These are phyloP conservation scores for Chromis chromis DNA, from an alignment of 2,797 vertebrate genomes.

Conservation along the genomic window DNA sequence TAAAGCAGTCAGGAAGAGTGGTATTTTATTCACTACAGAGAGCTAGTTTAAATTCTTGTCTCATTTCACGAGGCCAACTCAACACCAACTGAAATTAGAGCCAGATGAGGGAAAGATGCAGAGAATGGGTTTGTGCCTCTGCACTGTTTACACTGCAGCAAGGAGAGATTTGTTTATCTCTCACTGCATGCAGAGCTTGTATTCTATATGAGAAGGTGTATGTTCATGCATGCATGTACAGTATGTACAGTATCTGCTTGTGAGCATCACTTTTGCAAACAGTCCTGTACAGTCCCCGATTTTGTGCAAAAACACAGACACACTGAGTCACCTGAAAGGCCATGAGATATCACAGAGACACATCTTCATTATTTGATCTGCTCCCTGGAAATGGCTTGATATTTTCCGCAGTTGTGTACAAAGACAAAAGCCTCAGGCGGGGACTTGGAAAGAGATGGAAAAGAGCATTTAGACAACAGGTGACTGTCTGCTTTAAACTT, in stretches of 20 bases:
- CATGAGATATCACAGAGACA: slow-evolving; percentile 46
- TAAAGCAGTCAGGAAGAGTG: slow-evolving; percentile 18
- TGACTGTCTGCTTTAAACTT: slow-evolving; percentile 52
- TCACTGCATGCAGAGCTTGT: slow-evolving; percentile 19
- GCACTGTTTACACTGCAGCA: slow-evolving; percentile 16
- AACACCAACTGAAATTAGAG: slow-evolving; percentile 46
- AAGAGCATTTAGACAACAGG: slow-evolving; percentile 57
- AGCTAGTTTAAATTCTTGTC: slow-evolving; percentile 52
- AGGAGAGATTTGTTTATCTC: slow-evolving; percentile 32
- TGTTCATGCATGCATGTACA: slow-evolving; percentile 5
- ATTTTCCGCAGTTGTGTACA: slow-evolving; percentile 49
- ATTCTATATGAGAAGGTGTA: slow-evolving; percentile 1
- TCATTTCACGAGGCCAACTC: slow-evolving; percentile 51
- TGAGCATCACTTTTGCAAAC: slow-evolving; percentile 17
- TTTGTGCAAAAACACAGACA: slow-evolving; percentile 40
- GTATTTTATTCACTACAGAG: slow-evolving; percentile 41
- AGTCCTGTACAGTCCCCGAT: slow-evolving; percentile 5
- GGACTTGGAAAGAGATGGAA: slow-evolving; percentile 36
- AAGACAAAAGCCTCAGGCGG: slow-evolving; percentile 58
- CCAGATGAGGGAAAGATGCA: slow-evolving; percentile 47
- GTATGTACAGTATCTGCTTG: slow-evolving; percentile 7
- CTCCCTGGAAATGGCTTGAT: slow-evolving; percentile 56
- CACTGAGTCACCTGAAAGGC: slow-evolving; percentile 47
- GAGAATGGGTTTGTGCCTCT: slow-evolving; percentile 14
- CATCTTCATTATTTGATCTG: slow-evolving; percentile 72